These are phyloP conservation scores for Neosilurus mollespiculum DNA, from an alignment of 2,797 vertebrate genomes.

Conservation along the genomic window DNA sequence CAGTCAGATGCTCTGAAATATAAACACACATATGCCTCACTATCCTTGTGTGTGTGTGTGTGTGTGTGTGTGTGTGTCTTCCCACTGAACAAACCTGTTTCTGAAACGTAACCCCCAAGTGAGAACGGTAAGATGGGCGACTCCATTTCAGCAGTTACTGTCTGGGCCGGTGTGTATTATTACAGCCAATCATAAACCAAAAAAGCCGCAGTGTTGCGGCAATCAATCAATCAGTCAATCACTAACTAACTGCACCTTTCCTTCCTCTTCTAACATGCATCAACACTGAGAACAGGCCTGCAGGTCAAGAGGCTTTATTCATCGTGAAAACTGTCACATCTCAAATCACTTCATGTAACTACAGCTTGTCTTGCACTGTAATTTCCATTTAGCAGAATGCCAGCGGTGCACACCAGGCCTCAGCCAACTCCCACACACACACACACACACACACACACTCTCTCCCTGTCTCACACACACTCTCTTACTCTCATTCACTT, in stretches of 20 bases:
- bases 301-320: background rate
- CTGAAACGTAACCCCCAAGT: background rate
- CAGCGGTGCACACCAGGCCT: background rate
- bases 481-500: background rate
- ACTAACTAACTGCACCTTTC: background rate
- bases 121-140: background rate
- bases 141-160: background rate
- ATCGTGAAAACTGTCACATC: background rate
- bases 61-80: background rate
- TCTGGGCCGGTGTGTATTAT: background rate
- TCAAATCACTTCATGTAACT: background rate
- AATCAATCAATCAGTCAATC: background rate
- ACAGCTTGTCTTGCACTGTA: background rate
- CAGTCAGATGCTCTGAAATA: no score
- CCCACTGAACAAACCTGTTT: background rate
- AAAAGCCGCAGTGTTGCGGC: background rate
- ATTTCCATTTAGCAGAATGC: conserved; percentile 1
- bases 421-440: background rate
- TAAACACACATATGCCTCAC: no score
- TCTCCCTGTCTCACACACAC: background rate
- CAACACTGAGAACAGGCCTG: background rate
- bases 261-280: background rate
- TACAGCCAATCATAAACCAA: background rate
- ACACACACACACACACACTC: background rate
- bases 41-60: no score